phyloP scores from a whole-genome alignment of 2,888 invertebrate genomes.

The Ophion obscuratus region DNA sequence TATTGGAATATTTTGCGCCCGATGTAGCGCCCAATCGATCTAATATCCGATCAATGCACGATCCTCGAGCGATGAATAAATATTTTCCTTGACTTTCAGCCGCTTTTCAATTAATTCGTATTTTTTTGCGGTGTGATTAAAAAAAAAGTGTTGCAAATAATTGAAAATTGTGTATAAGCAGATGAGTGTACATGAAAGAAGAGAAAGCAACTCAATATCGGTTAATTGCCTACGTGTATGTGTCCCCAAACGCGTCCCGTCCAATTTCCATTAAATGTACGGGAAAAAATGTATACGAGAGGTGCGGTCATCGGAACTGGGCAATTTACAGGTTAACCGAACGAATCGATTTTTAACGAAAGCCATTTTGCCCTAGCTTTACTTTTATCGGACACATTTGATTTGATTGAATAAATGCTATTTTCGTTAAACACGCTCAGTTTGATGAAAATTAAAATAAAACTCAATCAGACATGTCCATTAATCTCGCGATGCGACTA shows the following conservation, averaged over 20 bases:
- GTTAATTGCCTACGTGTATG: neutral
- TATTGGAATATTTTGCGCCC: constrained; percentile 13
- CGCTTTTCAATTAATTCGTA: neutral
- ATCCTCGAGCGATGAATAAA: neutral
- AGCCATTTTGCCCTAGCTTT: neutral
- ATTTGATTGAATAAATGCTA: neutral
- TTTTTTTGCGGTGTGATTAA: neutral
- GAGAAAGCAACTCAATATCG: neutral
- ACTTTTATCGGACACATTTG: neutral
- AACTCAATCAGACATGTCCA: neutral
- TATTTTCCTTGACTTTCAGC: neutral
- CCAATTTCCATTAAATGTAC: neutral
- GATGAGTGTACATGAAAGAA: neutral
- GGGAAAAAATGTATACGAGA: neutral
- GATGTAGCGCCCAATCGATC: constrained; percentile 12
- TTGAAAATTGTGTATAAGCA: neutral
- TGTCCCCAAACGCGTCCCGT: neutral
- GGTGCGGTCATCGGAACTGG: neutral
- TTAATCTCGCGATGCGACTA: neutral
- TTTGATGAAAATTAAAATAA: neutral
- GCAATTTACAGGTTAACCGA: too few species aligned
- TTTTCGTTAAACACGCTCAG: neutral
- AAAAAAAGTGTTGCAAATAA: neutral
- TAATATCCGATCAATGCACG: neutral
- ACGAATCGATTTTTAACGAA: neutral